These are phyloP conservation scores for Carcina quercana DNA, from an alignment of 2,888 invertebrate species.

Conservation along the genomic window DNA sequence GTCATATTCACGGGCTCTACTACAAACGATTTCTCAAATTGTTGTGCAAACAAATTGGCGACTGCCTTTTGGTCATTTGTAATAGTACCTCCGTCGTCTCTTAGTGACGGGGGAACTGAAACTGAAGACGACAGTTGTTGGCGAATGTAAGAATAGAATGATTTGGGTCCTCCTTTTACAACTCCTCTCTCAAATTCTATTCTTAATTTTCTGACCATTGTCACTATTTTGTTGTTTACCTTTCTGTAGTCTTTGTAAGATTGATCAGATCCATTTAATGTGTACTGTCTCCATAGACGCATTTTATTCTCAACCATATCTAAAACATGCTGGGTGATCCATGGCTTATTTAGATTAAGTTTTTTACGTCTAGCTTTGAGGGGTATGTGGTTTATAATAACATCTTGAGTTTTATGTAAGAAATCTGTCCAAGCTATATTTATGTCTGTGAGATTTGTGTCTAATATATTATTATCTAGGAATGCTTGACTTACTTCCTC, in stretches of 20 bases:
- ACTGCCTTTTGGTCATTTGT: neutral
- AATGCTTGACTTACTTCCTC: neutral
- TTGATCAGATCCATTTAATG: neutral
- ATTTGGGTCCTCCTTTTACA: neutral
- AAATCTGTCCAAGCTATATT: neutral
- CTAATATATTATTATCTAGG: neutral
- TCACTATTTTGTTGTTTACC: neutral
- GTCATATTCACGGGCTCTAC: neutral
- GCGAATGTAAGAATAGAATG: neutral
- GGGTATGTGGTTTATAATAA: neutral
- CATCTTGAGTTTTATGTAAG: neutral
- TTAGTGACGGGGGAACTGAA: neutral
- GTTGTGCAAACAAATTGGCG: neutral
- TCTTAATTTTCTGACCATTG: neutral
- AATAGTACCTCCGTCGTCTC: neutral
- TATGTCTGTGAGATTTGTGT: neutral
- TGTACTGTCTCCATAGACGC: neutral
- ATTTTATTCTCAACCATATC: neutral
- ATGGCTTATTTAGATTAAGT: neutral
- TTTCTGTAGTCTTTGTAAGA: neutral
- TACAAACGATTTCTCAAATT: constrained; percentile 1
- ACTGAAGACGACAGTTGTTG: neutral
- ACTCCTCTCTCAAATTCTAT: neutral
- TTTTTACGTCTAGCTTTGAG: neutral
- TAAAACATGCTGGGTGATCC: neutral